phyloP scores from a whole-genome alignment of 2,113 vertebrate genomes.

The Neogale vison region DNA sequence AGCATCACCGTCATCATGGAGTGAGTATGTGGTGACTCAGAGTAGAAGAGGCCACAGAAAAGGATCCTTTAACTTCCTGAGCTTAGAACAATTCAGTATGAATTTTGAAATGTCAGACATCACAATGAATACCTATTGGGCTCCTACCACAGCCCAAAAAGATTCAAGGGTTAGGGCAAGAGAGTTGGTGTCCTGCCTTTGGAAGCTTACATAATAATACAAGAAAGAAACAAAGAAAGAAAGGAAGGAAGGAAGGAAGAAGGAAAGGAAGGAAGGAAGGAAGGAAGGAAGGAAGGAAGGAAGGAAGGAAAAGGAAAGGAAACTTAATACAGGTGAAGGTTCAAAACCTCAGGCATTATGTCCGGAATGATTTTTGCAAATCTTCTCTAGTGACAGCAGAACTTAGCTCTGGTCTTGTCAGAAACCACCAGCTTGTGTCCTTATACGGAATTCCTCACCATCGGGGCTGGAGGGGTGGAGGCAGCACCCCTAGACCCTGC shows the following conservation, averaged over 20 bases:
- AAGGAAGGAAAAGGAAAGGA: background rate
- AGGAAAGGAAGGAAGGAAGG: background rate
- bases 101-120: background rate
- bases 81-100: background rate
- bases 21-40: fast-evolving
- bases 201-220: background rate
- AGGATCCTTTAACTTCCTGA: background rate
- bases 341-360: background rate
- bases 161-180: background rate
- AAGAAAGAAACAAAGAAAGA: background rate
- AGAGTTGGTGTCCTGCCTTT: fast-evolving
- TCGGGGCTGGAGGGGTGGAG: background rate
- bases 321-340: background rate
- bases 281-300: too few species aligned
- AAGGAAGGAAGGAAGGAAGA: too few species aligned
- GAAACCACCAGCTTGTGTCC: background rate
- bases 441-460: fast-evolving
- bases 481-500: too few species aligned
- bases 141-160: fast-evolving
- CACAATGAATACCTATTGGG: background rate
- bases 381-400: too few species aligned
- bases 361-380: background rate
- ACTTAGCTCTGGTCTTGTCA: background rate
- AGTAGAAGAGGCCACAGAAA: background rate
- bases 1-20: fast-evolving